Percentiles rank a stretch among this genome's conserved stretches.
phyloP scores from a whole-genome alignment of 1,140 invertebrate genomes.

The Heliothis virescens region DNA sequence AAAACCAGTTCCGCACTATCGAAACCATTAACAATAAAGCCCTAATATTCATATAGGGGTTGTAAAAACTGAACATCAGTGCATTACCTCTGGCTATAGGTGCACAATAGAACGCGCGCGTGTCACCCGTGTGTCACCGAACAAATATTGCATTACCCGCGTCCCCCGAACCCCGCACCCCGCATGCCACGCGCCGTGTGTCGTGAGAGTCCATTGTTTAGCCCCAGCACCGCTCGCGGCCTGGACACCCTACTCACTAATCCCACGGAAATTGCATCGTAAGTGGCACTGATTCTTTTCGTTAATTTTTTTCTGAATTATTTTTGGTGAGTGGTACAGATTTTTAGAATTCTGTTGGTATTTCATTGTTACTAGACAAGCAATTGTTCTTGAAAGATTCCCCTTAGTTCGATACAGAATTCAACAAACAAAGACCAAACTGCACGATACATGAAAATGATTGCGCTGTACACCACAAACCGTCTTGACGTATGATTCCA shows the following conservation, averaged over 20 bases:
- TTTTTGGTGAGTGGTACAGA: not conserved
- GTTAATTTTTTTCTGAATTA: slow-evolving; percentile 47
- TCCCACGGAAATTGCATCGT: slow-evolving; percentile 68
- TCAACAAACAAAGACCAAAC: too few species aligned
- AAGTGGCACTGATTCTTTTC: slow-evolving; percentile 71
- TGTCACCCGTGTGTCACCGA: slow-evolving; percentile 82
- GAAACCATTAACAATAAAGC: not conserved
- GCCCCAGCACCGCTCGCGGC: slow-evolving; percentile 56
- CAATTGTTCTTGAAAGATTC: too few species aligned
- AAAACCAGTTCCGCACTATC: slow-evolving; percentile 2
- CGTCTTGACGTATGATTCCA: not conserved
- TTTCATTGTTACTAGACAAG: too few species aligned
- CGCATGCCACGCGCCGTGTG: slow-evolving; percentile 54
- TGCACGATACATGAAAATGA: too few species aligned
- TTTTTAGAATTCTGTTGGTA: not conserved
- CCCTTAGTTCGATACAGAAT: too few species aligned
- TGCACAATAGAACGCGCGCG: slow-evolving; percentile 74
- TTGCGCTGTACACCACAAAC: not conserved
- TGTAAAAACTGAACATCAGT: slow-evolving; percentile 50
- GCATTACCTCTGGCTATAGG: slow-evolving; percentile 67
- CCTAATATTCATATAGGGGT: not conserved
- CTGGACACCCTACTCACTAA: slow-evolving; percentile 75
- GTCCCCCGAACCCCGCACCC: slow-evolving; percentile 52
- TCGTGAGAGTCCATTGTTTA: slow-evolving; percentile 56
- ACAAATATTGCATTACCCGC: slow-evolving; percentile 82